A percentile compares a stretch with the other conserved stretches of the same genome.
Evolutionary conservation across 2,113 vertebrate species (phyloP).

Genomic region (Cephalopterus ornatus): DNA sequence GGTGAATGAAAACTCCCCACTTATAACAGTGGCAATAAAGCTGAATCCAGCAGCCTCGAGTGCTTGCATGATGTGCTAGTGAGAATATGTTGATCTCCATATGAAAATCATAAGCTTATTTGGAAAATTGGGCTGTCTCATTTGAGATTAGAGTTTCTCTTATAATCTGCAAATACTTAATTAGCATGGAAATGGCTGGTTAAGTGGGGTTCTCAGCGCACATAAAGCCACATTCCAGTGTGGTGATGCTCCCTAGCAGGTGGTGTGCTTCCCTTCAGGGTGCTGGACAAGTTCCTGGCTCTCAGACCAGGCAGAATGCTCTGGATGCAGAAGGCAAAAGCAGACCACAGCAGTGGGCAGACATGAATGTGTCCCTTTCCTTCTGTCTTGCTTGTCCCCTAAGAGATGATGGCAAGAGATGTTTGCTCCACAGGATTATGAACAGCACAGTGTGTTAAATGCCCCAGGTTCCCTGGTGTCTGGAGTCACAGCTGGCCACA

Average conservation of each 20-base stretch:
- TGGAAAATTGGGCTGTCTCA: slow-evolving; percentile 17
- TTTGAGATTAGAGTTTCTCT: slow-evolving; percentile 14
- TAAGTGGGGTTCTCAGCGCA: not conserved
- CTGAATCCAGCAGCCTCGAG: not conserved
- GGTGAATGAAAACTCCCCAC: not conserved
- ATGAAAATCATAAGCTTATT: slow-evolving; percentile 17
- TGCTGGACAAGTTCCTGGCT: not conserved
- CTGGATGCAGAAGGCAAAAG: not conserved
- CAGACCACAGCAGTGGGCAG: not conserved
- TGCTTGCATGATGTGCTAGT: not conserved
- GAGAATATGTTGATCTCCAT: not conserved
- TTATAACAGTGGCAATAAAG: not conserved
- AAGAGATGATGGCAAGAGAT: not conserved
- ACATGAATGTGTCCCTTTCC: not conserved
- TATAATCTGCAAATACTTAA: slow-evolving; percentile 31
- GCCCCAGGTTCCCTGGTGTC: not conserved
- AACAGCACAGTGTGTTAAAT: not conserved
- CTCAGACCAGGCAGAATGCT: not conserved
- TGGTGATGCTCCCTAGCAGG: not conserved
- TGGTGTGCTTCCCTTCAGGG: not conserved
- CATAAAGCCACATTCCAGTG: not conserved
- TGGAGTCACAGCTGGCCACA: not conserved
- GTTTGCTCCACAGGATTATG: not conserved
- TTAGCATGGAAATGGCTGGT: slow-evolving; percentile 20
- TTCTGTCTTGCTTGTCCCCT: not conserved